These are phyloP conservation scores for Troides aeacus DNA, from an alignment of 2,888 invertebrate species.

Conservation along the genomic window DNA sequence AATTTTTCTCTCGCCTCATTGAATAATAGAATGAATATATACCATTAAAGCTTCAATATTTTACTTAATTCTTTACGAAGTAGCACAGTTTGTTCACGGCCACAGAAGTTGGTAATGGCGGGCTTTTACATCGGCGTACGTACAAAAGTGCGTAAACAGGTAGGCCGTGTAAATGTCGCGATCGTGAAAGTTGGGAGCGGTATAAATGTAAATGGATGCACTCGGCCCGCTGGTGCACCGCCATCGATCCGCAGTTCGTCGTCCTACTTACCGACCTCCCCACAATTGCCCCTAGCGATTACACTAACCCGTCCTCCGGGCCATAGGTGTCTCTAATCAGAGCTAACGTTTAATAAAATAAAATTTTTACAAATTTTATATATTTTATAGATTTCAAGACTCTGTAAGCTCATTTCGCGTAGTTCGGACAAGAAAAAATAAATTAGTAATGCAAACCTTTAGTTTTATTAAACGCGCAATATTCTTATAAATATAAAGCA, in stretches of 20 bases:
- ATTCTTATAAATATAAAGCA: too few relatives aligned
- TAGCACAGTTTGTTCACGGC: background rate
- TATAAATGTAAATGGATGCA: slow-evolving; percentile 69
- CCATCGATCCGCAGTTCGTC: slow-evolving; percentile 78
- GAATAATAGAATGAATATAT: too few relatives aligned
- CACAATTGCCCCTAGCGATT: slow-evolving; percentile 54
- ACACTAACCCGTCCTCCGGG: slow-evolving; percentile 23
- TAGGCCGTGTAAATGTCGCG: slow-evolving; percentile 55
- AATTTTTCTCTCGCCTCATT: too few relatives aligned
- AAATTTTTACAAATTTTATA: background rate
- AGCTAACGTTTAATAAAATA: background rate
- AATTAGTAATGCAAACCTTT: too few relatives aligned
- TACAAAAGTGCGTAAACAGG: slow-evolving; percentile 34
- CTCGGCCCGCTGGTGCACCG: slow-evolving; percentile 67
- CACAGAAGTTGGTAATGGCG: background rate
- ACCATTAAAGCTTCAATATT: background rate
- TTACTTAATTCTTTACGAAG: background rate
- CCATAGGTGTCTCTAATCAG: slow-evolving; percentile 4
- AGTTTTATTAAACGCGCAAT: too few relatives aligned
- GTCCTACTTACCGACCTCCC: slow-evolving; percentile 74
- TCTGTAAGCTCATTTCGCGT: too few relatives aligned
- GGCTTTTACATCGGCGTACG: slow-evolving; percentile 6
- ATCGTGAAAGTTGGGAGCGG: slow-evolving; percentile 71
- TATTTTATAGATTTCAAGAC: background rate
- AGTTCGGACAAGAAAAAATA: too few relatives aligned